A percentile compares a stretch with the other conserved stretches of the same genome.
Evolutionary conservation across 2,113 vertebrate species (phyloP).

Genomic region (Alethe castanea): DNA sequence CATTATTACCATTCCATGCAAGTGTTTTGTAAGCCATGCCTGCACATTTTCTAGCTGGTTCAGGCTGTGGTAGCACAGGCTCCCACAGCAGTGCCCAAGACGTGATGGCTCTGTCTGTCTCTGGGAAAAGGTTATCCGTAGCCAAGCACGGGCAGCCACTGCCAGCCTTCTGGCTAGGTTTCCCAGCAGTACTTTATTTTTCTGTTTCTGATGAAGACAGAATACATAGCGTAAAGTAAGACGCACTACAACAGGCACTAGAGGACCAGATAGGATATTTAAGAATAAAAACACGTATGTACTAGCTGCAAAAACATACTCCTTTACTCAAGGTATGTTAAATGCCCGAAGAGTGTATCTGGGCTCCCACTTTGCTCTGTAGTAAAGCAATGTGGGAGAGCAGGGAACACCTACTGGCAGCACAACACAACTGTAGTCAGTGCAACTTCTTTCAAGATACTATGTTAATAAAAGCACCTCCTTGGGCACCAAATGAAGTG

Average conservation of each 20-base stretch:
- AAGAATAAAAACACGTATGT: not conserved
- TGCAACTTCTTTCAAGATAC: not conserved
- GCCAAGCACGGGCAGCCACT: not conserved
- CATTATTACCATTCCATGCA: not conserved
- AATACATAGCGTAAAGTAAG: not conserved
- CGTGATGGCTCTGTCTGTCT: not conserved
- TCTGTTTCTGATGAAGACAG: not conserved
- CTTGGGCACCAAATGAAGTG: rapidly evolving
- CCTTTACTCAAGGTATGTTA: not conserved
- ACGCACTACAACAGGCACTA: not conserved
- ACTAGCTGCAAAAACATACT: not conserved
- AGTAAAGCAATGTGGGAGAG: not conserved
- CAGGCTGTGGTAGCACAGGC: not conserved
- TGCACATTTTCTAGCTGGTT: not conserved
- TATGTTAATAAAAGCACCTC: not conserved
- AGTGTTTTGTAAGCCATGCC: not conserved
- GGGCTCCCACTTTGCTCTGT: not conserved
- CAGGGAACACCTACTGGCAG: rapidly evolving
- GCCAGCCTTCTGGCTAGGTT: not conserved
- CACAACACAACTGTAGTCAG: not conserved
- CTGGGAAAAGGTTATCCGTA: not conserved
- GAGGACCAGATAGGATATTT: not conserved
- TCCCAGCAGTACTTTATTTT: not conserved
- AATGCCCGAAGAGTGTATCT: not conserved
- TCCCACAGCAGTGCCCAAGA: not conserved